Base-by-base conservation (phyloP, 2,888 invertebrate species). In the Pheosia gnoma region DNA sequence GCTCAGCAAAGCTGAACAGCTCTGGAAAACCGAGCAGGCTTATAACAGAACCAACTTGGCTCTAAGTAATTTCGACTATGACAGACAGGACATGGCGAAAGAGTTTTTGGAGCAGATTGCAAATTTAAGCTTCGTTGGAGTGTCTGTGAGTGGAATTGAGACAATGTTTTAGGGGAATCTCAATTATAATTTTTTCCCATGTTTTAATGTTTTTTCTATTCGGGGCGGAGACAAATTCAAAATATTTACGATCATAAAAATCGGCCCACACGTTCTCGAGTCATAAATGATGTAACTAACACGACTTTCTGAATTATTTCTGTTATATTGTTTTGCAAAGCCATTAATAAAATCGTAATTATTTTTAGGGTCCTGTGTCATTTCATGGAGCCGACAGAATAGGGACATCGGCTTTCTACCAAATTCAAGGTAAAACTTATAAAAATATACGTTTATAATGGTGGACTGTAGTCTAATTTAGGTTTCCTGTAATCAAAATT, bases 371-470 rank as follows among this genome's bases (percentile, higher is more conserved):
- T 39, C 98, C 98, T 3, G 96, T 98, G 0, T 97, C 97, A 1
- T 98, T 98, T 85, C 96, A 96, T 74, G 98, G 98, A 4, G 96
- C 98, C 0, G 98, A 98, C 87, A 95, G 98, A 60, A 95, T 98
- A 67, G 98, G 98, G 51, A 96, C 97, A 71, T 97, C 98, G 0
- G 96, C 97, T 8, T 96, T 98, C 80, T 96, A 97, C 87, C 98
- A 98, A 94, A 96, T 98, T 79, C 98, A 98, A 95, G 96, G 97
- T 96, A 93, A 89, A 41, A 47, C 49, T 49, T 7, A 41, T n/a
- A 41, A 7, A 41, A 7, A 41, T 0, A 41, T 41, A 41, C 41
- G 8, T 41, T 8, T 25, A 25, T 25, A 25, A 2, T 25, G 25
- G 25, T 25, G 25, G 25, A 25, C 25, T 25, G 25, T 25, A 25